Base-by-base conservation (phyloP, 2,888 invertebrate genomes). In the Steinernema hermaphroditum region DNA sequence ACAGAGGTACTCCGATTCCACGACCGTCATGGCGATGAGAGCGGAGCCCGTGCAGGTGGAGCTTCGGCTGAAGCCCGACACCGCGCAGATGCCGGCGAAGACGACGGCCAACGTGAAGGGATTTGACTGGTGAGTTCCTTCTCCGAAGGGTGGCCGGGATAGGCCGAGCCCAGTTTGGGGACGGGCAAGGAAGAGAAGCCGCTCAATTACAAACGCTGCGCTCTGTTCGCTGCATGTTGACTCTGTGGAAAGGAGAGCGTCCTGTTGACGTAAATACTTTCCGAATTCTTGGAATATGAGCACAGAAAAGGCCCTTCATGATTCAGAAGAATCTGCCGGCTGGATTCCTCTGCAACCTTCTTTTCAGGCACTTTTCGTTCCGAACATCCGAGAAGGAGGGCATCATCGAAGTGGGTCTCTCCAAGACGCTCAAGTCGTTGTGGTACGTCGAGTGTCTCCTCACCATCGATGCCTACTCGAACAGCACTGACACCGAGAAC, bases 11-110 rank as follows among this genome's bases (percentile, higher is more conserved):
- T n/a, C n/a, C n/a, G n/a, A n/a, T n/a, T n/a, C n/a, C n/a, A n/a
- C n/a, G n/a, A n/a, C n/a, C n/a, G n/a, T n/a, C n/a, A 54, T 54
- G 54, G 54, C 54, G 54, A 54, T 54, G 54, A 12, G 14, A 12
- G 22, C 16, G 2, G 4, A 19, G 54, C 22, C 54, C 4, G 27
- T 27, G 54, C 19, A 24, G 14, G 4, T 24, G 22, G 4, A 2
- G 22, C 54, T 54, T 24, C 19, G 2, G 24, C 24, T 27, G 54
- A 54, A 54, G 8, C 2, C 22, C 1, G 27, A 6, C 24, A 27
- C 19, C 54, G 19, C 27, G 22, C 9, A 24, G 22, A 27, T 54
- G 19, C 12, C 12, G 14, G 6, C 22, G 24, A 54, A 19, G 46
- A 54, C 14, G 27, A 22, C 9, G 24, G 19, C 4, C 22, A 54